These are phyloP conservation scores for Glossosoma conforme DNA, from an alignment of 1,140 invertebrate species.

Conservation along the genomic window DNA sequence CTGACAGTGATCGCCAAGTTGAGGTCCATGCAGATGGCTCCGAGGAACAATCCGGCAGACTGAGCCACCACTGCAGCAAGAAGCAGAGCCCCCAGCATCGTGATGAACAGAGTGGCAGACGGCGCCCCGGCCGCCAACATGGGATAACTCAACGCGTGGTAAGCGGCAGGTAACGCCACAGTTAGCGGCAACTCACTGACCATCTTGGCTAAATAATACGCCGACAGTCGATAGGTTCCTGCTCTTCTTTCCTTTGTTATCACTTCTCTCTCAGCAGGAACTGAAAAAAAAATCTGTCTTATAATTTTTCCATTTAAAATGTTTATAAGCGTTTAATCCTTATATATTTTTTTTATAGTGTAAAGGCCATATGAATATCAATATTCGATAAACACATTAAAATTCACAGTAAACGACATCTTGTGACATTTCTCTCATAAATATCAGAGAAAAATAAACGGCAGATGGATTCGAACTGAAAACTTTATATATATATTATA, in stretches of 20 bases:
- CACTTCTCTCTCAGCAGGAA: slow-evolving; percentile 77
- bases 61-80: slow-evolving; percentile 76
- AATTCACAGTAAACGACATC: too few relatives aligned
- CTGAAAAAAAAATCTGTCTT: slow-evolving; percentile 43
- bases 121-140: slow-evolving; percentile 56
- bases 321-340: neutral
- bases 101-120: slow-evolving; percentile 61
- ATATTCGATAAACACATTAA: too few relatives aligned
- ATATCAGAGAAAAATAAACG: too few relatives aligned
- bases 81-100: slow-evolving; percentile 67
- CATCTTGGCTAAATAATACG: slow-evolving; percentile 84
- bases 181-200: slow-evolving; percentile 75
- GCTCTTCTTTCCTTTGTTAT: slow-evolving; percentile 78
- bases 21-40: slow-evolving; percentile 75
- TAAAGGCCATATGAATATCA: slow-evolving; percentile 3
- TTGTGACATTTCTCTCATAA: too few relatives aligned
- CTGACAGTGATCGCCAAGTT: slow-evolving; percentile 76
- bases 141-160: slow-evolving; percentile 75
- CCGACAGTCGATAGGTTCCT: slow-evolving; percentile 77
- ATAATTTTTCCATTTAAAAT: neutral
- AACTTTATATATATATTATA: too few relatives aligned
- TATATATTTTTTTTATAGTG: too few relatives aligned
- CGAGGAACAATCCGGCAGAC: slow-evolving; percentile 81
- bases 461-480: too few relatives aligned
- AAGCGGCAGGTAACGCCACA: slow-evolving; percentile 71